A percentile compares a stretch with the other conserved stretches of the same genome.
Conservation (phyloP, 2,797 vertebrate species). For the Eospalax fontanierii region DNA sequence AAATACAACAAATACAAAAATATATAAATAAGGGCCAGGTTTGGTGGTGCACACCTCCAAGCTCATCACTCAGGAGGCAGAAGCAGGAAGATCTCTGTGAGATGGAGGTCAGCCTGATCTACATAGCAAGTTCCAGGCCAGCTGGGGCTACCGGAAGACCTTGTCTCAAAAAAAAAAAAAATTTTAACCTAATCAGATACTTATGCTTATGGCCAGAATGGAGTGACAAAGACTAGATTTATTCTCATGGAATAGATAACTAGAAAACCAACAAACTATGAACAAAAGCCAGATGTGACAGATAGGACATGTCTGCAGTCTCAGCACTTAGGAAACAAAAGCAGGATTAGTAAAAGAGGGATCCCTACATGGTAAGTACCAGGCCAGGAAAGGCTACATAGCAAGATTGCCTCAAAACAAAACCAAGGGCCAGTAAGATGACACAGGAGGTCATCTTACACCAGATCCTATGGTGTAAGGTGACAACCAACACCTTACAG, state of each 20-base stretch:
- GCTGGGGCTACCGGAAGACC: background rate
- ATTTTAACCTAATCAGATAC: background rate
- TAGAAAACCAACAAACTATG: conserved; percentile 3
- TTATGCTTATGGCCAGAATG: background rate
- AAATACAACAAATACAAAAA: background rate
- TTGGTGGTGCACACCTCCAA: background rate
- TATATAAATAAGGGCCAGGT: background rate
- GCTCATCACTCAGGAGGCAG: background rate
- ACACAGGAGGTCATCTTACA: no score
- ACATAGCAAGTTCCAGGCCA: no score
- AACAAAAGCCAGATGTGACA: background rate
- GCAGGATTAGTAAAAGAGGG: background rate
- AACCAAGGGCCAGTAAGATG: no score
- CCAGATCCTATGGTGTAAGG: background rate
- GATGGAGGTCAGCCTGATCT: background rate
- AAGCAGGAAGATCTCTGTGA: background rate
- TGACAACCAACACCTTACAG: no score
- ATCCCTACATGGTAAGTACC: background rate
- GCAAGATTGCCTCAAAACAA: background rate
- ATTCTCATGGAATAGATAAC: conserved; percentile 5
- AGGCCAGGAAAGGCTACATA: background rate
- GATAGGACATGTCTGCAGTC: background rate
- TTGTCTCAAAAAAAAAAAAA: background rate
- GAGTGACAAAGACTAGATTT: background rate
- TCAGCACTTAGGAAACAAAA: background rate